Conservation (phyloP, 2,888 invertebrate genomes). For the Emesis russula region DNA sequence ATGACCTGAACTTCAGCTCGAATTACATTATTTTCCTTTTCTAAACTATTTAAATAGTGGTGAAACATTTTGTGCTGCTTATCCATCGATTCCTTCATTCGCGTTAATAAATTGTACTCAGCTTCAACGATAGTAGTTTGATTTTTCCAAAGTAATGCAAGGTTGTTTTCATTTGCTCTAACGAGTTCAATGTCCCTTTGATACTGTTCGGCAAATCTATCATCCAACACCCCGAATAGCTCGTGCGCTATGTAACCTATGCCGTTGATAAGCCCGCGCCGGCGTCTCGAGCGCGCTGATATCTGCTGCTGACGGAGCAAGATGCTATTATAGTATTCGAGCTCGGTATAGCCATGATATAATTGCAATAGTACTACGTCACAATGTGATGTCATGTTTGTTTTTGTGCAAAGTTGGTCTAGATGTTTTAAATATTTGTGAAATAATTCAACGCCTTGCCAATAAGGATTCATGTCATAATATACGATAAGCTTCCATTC, state of each 20-base stretch:
- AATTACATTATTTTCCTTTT: not conserved
- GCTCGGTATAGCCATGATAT: constrained; percentile 17
- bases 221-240: too few species aligned
- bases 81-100: not conserved
- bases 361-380: constrained; percentile 1
- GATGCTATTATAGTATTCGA: not conserved
- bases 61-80: constrained; percentile 2
- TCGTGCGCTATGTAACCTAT: too few species aligned
- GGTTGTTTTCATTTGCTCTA: not conserved
- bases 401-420: not conserved
- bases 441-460: constrained; percentile 26
- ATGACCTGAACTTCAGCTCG: not conserved
- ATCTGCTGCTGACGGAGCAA: not conserved
- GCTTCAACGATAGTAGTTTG: not conserved
- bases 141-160: not conserved
- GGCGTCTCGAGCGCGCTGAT: too few species aligned
- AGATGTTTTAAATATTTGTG: constrained; percentile 11
- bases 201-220: too few species aligned
- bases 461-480: constrained; percentile 43
- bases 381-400: not conserved
- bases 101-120: constrained; percentile 13
- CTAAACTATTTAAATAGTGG: not conserved
- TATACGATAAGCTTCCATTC: constrained; percentile 25
- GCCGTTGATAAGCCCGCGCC: too few species aligned
- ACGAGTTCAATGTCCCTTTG: not conserved